Evolutionary conservation across 2,888 invertebrate species (phyloP).

Genomic region (Amblyjoppa proteus): DNA sequence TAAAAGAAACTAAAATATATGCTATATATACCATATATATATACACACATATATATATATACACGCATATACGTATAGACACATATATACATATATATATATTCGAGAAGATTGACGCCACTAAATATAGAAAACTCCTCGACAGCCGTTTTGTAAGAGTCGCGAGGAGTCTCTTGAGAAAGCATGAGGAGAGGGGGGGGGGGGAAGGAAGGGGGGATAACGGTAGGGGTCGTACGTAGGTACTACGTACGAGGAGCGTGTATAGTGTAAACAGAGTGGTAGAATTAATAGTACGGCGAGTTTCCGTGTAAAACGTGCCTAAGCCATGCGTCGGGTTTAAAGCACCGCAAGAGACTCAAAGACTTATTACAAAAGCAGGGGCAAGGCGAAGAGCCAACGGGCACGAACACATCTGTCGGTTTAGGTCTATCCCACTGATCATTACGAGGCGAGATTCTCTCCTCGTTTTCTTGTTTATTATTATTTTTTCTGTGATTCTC

Average conservation of each 20-base stretch:
- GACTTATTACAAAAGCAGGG: constrained; percentile 36
- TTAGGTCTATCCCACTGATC: constrained; percentile 39
- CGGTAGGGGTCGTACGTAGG: background rate
- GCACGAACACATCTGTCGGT: constrained; percentile 35
- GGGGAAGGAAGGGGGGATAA: background rate
- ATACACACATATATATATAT: background rate
- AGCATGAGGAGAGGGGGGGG: background rate
- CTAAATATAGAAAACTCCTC: constrained; percentile 41
- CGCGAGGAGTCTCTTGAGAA: constrained; percentile 16
- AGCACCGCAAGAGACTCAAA: constrained; percentile 57
- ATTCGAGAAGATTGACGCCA: constrained; percentile 21
- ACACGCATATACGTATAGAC: no score
- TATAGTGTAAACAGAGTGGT: background rate
- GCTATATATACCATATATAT: background rate
- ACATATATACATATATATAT: background rate
- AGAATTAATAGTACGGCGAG: constrained; percentile 34
- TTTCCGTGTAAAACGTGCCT: constrained; percentile 20
- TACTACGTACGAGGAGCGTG: background rate
- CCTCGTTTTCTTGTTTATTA: background rate
- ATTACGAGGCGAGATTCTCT: constrained; percentile 1
- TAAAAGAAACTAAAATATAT: background rate
- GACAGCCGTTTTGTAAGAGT: constrained; percentile 45
- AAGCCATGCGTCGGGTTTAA: constrained; percentile 29
- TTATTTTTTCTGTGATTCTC: constrained; percentile 40
- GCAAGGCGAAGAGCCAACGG: constrained; percentile 9